Percentiles rank a stretch among this genome's conserved stretches.
Conservation (phyloP, 2,113 vertebrate species). For the Anthoscopus minutus region DNA sequence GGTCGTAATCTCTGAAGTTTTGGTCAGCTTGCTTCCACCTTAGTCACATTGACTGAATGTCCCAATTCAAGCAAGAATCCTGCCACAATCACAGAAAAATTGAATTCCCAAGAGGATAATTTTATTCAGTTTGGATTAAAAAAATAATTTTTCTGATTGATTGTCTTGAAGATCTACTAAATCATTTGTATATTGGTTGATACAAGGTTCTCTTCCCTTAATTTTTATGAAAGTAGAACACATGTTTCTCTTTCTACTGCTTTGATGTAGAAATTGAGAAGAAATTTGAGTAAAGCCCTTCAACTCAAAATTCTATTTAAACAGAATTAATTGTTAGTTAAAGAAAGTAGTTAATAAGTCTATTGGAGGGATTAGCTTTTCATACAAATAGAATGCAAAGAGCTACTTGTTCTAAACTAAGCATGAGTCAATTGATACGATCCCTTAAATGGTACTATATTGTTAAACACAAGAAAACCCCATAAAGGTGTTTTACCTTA, state of each 20-base stretch:
- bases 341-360: not conserved
- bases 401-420: not conserved
- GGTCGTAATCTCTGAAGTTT: not conserved
- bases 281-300: not conserved
- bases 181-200: not conserved
- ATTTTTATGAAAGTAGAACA: not conserved
- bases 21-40: not conserved
- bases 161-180: not conserved
- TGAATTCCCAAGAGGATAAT: rapidly evolving
- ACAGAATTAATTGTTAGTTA: not conserved
- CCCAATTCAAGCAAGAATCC: not conserved
- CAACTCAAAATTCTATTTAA: conserved; percentile 7
- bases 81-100: not conserved
- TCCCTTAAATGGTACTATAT: not conserved
- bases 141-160: not conserved
- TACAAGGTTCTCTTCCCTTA: not conserved
- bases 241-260: not conserved
- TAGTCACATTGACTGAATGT: not conserved
- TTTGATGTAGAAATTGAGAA: not conserved
- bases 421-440: not conserved
- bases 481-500: not conserved
- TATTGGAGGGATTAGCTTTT: not conserved
- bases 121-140: not conserved
- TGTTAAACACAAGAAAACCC: not conserved
- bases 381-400: not conserved